phyloP scores from a whole-genome alignment of 2,888 invertebrate species.

The Tipula vernalis region DNA sequence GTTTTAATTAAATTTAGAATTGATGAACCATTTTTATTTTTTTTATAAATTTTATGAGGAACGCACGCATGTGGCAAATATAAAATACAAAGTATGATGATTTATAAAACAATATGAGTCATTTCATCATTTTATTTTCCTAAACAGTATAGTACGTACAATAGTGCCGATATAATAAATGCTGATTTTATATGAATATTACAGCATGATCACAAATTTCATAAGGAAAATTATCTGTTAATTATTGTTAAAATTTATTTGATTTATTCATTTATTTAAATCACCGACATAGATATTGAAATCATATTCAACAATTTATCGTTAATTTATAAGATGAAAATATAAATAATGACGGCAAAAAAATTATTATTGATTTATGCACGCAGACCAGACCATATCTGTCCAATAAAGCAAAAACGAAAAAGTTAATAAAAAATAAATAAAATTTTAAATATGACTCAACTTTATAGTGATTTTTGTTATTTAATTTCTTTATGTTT shows the following conservation, averaged over 20 bases:
- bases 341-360: neutral
- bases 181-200: too few species aligned
- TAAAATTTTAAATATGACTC: neutral
- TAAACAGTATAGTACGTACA: neutral
- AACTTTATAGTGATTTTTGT: neutral
- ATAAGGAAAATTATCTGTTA: neutral
- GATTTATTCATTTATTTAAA: neutral
- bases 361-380: neutral
- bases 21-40: neutral
- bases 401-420: neutral
- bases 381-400: neutral
- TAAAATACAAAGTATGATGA: neutral
- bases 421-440: neutral
- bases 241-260: neutral
- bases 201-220: neutral
- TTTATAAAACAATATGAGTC: neutral
- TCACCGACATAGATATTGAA: neutral
- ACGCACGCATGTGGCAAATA: neutral
- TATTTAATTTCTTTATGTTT: neutral
- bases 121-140: neutral
- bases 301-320: neutral
- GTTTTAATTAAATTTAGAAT: neutral
- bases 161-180: too few species aligned
- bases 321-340: neutral
- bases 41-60: neutral